Percentiles rank a stretch among this genome's conserved stretches.
Evolutionary conservation across 2,797 vertebrate species (phyloP).

Genomic region (Ara ararauna): DNA sequence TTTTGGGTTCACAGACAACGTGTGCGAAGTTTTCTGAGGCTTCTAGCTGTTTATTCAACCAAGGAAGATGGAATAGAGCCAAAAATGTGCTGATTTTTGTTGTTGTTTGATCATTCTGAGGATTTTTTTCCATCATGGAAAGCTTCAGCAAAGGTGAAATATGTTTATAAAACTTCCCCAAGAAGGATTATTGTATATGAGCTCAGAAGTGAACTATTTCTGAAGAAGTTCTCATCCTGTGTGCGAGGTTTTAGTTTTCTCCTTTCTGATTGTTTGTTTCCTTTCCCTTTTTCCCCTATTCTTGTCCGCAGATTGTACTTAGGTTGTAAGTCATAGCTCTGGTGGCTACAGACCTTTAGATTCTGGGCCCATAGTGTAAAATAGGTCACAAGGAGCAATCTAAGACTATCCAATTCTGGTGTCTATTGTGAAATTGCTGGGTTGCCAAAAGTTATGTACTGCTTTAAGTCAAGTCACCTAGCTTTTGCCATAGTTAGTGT

Average conservation of each 20-base stretch:
- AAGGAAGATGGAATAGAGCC: not conserved
- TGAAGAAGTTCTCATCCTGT: not conserved
- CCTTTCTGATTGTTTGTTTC: no score
- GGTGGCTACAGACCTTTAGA: not conserved
- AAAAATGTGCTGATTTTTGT: not conserved
- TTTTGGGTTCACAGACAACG: not conserved
- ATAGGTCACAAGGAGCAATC: not conserved
- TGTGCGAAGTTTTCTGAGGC: not conserved
- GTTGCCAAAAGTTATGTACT: not conserved
- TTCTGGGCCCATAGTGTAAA: not conserved
- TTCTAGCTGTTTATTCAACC: not conserved
- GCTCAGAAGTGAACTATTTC: not conserved
- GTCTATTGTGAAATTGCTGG: not conserved
- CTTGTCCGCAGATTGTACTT: no score
- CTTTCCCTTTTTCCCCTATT: rapidly evolving
- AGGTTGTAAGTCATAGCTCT: not conserved
- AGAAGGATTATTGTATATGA: not conserved
- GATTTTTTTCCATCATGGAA: not conserved
- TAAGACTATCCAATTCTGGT: not conserved
- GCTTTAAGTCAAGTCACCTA: not conserved
- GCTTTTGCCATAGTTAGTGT: not conserved
- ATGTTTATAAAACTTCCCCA: not conserved
- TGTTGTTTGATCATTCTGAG: not conserved
- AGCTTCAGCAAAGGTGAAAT: not conserved
- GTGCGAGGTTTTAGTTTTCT: not conserved